phyloP scores from a whole-genome alignment of 1,140 invertebrate species.

The Rhagoletis zephyria region DNA sequence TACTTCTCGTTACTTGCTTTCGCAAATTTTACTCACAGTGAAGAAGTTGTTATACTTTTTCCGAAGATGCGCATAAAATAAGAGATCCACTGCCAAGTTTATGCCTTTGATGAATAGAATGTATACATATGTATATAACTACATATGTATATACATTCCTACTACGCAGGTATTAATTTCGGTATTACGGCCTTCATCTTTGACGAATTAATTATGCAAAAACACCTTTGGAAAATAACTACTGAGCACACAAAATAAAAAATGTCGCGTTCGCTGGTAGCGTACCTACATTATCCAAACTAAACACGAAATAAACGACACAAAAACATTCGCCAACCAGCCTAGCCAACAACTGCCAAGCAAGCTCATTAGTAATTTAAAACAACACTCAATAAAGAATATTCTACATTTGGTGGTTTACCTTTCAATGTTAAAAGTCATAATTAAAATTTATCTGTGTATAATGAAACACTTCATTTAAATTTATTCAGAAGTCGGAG shows the following conservation, averaged over 20 bases:
- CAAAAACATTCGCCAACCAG: background rate
- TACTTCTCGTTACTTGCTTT: too few species aligned
- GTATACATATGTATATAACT: too few species aligned
- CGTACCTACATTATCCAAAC: background rate
- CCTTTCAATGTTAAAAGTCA: background rate
- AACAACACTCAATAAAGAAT: background rate
- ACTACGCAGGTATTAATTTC: background rate
- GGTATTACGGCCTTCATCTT: background rate
- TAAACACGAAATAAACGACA: background rate
- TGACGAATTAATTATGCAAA: too few species aligned
- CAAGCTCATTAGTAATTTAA: slow-evolving; percentile 25
- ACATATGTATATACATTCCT: too few species aligned
- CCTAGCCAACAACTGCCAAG: background rate
- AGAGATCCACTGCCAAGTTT: too few species aligned
- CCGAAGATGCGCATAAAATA: too few species aligned
- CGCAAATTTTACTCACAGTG: too few species aligned
- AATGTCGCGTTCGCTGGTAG: too few species aligned
- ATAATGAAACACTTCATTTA: background rate
- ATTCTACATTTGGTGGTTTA: slow-evolving; percentile 22
- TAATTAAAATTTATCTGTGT: slow-evolving; percentile 29
- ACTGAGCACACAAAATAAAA: too few species aligned
- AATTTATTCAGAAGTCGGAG: background rate
- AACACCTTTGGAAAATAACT: too few species aligned
- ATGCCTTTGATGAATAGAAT: too few species aligned
- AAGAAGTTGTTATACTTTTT: too few species aligned